Evolutionary conservation across 2,888 invertebrate species (phyloP), one percentile per base, ranked within the genome.

Genomic region (Spisula subtruncata): DNA sequence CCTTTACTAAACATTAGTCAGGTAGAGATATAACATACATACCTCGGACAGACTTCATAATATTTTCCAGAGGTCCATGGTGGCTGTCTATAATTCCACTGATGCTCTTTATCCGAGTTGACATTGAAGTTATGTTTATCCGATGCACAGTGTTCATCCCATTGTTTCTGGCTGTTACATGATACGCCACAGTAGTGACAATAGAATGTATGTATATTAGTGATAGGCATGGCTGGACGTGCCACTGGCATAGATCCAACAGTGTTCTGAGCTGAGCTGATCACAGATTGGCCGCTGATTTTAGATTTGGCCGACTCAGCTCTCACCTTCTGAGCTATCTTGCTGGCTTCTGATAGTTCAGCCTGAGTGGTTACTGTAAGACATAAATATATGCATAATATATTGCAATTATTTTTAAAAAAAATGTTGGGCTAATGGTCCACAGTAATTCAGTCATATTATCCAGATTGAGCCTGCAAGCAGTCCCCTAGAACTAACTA

Each of bases 71-170:
- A 83, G 1, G 94, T 90, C 96, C 96, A 96, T 0, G 96, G 96
- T 32, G 96, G 96, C 84, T 96, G 96, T 54, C 96, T 91, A 93
- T 93, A 96, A 92, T 96, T 96, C 96, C 96, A 96, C 94, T 96
- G 96, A 83, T 95, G 96, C 79, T 96, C 96, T 48, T 94, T 94
- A 91, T 96, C 96, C 0, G 95, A 95, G 92, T 95, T 95, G 16
- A 96, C 95, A 86, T 96, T 96, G 86, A 94, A 94, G 83, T 90
- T 95, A 92, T 96, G 96, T 81, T 94, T 94, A 81, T 94, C 94
- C 0, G 96, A 95, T 29, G 95, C 95, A 86, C 95, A 95, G 90
- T 96, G 96, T 14, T 95, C 94, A 46, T 96, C 96, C 96, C 96
- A 96, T 90, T 96, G 95, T 81, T 95, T 94, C 88, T 94, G 91